These are phyloP conservation scores for Diprion similis DNA, from an alignment of 1,140 invertebrate species.

Conservation along the genomic window DNA sequence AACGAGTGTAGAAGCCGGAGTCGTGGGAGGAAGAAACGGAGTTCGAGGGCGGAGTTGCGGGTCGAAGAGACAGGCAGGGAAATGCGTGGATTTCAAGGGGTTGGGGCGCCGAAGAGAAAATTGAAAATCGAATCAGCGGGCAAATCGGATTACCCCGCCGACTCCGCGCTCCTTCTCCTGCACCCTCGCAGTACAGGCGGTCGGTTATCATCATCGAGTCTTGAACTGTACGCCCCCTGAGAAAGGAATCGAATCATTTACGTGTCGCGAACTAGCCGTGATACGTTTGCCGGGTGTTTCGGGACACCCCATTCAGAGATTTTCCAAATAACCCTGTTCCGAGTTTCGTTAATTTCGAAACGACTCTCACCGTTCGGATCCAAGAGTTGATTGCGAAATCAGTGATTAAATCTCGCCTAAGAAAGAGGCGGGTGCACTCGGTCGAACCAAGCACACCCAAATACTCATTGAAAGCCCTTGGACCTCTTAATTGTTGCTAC, in stretches of 20 bases:
- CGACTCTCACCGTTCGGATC: neutral
- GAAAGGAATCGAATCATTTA: conserved; percentile 38
- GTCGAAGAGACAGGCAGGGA: conserved; percentile 24
- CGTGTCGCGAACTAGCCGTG: conserved; percentile 25
- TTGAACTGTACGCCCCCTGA: conserved; percentile 9
- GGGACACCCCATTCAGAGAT: neutral
- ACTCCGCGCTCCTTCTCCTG: conserved; percentile 25
- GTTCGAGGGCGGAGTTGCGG: conserved; percentile 12
- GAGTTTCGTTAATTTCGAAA: neutral
- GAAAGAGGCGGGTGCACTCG: no score
- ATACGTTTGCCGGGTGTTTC: conserved; percentile 10
- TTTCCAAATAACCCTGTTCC: neutral
- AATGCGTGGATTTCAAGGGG: conserved; percentile 40
- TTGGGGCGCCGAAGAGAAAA: conserved; percentile 45
- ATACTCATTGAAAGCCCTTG: neutral
- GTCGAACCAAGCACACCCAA: no score
- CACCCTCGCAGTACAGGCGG: conserved; percentile 13
- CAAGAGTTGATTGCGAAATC: neutral
- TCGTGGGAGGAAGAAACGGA: conserved; percentile 13
- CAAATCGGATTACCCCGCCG: conserved; percentile 50
- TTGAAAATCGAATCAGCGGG: conserved; percentile 52
- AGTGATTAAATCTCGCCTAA: no score
- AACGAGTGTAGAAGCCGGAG: conserved; percentile 7
- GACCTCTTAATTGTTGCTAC: neutral
- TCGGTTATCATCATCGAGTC: conserved; percentile 20